Evolutionary conservation across 1,140 invertebrate species (phyloP).

Genomic region (Megathymus violae): DNA sequence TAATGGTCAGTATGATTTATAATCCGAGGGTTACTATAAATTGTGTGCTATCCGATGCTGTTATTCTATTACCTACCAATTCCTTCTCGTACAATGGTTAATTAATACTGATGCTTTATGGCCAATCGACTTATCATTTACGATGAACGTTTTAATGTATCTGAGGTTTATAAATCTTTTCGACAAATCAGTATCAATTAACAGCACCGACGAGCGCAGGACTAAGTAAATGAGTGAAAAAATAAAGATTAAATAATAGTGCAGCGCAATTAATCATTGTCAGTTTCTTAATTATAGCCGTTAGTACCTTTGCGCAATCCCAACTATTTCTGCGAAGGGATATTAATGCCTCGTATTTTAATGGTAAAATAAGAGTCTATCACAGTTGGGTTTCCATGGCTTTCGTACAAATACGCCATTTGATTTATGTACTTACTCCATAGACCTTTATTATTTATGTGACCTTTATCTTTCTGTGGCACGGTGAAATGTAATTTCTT

Average conservation of each 20-base stretch:
- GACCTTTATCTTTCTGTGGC: no score
- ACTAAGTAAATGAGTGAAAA: conserved; percentile 8
- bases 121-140: conserved; percentile 3
- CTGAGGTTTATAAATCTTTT: conserved; percentile 15
- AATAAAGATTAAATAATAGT: conserved; percentile 14
- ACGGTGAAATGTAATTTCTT: no score
- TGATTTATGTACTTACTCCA: background rate
- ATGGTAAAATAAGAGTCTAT: conserved; percentile 25
- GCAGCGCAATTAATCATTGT: conserved; percentile 26
- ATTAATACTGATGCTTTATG: conserved; percentile 17
- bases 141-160: conserved; percentile 12
- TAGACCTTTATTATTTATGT: no score
- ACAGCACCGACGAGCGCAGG: background rate
- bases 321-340: conserved; percentile 25
- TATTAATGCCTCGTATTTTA: conserved; percentile 30
- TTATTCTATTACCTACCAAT: conserved; percentile 26
- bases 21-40: conserved; percentile 1
- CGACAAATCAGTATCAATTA: conserved; percentile 20
- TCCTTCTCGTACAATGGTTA: conserved; percentile 7
- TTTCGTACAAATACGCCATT: background rate
- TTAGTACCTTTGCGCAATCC: conserved; percentile 29
- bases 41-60: conserved; percentile 12
- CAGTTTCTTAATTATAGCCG: conserved; percentile 31
- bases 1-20: conserved; percentile 16
- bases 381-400: background rate